These are phyloP conservation scores for Orientallactaga bullata DNA, from an alignment of 2,113 vertebrate species.

Conservation along the genomic window DNA sequence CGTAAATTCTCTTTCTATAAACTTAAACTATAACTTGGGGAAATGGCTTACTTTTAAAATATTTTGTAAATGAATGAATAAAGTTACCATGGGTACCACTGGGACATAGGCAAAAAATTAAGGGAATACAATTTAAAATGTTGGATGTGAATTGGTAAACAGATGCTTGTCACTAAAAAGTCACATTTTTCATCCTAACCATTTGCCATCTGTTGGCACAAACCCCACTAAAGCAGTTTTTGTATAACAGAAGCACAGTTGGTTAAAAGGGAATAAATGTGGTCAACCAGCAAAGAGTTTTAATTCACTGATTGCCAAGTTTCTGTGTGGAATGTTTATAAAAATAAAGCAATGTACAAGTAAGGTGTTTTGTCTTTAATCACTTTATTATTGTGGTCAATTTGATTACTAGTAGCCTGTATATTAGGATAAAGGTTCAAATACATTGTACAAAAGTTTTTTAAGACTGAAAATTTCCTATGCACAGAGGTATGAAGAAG, in stretches of 20 bases:
- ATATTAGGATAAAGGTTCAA: conserved; percentile 30
- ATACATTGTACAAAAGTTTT: not conserved
- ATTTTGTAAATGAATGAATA: conserved; percentile 25
- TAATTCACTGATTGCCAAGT: conserved; percentile 45
- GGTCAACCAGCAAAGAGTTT: conserved; percentile 47
- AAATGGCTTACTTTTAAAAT: not conserved
- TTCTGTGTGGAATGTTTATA: not conserved
- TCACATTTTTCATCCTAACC: conserved; percentile 74
- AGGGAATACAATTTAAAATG: conserved; percentile 69
- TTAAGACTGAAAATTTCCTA: conserved; percentile 22
- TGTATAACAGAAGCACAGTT: conserved; percentile 66
- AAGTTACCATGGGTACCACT: conserved; percentile 33
- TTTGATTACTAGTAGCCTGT: not conserved
- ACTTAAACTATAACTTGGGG: not conserved
- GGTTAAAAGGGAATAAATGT: conserved; percentile 57
- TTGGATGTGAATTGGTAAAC: conserved; percentile 69
- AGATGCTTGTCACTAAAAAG: conserved; percentile 70
- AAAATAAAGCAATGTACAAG: not conserved
- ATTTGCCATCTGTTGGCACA: conserved; percentile 69
- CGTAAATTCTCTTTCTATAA: not conserved
- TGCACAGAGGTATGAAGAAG: not conserved
- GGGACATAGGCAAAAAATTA: conserved; percentile 36
- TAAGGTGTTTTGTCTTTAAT: conserved; percentile 30
- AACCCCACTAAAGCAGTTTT: conserved; percentile 58
- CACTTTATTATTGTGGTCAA: conserved; percentile 45